Evolutionary conservation across 1,140 invertebrate species (phyloP).

Genomic region (Orius insidiosus): DNA sequence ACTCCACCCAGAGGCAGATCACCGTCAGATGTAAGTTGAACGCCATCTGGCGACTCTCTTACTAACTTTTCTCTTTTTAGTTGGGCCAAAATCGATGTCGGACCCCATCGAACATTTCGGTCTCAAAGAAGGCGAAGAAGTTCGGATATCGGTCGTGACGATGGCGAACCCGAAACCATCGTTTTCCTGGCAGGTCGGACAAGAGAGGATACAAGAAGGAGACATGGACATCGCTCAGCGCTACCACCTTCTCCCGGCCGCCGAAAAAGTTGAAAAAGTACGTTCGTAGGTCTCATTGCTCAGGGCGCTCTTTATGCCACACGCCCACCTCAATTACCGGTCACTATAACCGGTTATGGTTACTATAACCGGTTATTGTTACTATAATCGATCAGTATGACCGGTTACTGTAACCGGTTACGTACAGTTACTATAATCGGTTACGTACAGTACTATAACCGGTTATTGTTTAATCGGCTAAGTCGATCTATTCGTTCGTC

Average conservation of each 20-base stretch:
- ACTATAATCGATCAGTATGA: no score
- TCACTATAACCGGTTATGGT: no score
- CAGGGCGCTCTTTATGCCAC: background rate
- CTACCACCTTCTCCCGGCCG: background rate
- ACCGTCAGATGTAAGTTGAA: conserved; percentile 44
- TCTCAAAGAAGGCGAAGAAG: conserved; percentile 44
- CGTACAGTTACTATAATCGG: no score
- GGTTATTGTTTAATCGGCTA: no score
- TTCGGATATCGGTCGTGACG: conserved; percentile 46
- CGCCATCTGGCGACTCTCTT: background rate
- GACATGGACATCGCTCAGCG: conserved; percentile 1
- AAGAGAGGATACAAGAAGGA: conserved; percentile 35
- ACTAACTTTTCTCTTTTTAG: conserved; percentile 25
- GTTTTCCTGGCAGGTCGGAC: conserved; percentile 44
- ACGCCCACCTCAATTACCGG: no score
- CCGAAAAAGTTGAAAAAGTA: conserved; percentile 1
- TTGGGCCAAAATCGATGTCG: conserved; percentile 35
- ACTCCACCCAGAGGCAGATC: conserved; percentile 28
- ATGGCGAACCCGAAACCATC: conserved; percentile 45
- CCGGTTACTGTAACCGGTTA: no score
- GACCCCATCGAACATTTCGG: conserved; percentile 44
- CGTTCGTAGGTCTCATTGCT: background rate
- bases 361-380: no score
- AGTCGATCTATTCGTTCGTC: no score
- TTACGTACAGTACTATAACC: no score